phyloP scores from a whole-genome alignment of 2,888 invertebrate genomes.

The Apotomis betuletana region DNA sequence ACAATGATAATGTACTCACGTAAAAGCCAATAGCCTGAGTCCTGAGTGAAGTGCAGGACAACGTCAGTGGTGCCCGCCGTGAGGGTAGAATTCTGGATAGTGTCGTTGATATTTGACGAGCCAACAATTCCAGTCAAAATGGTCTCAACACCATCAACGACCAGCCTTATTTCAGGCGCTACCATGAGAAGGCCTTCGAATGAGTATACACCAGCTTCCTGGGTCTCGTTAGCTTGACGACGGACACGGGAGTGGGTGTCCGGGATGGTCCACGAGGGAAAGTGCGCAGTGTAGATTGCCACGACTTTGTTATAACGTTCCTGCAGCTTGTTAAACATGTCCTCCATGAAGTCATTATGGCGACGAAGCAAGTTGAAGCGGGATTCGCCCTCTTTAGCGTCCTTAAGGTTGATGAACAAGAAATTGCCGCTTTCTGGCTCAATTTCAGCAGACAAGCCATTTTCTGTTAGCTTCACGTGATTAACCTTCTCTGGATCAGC shows the following conservation, averaged over 20 bases:
- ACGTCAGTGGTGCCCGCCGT: slow-evolving; percentile 55
- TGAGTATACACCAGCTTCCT: slow-evolving; percentile 40
- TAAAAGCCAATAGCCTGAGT: slow-evolving; percentile 73
- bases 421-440: slow-evolving; percentile 75
- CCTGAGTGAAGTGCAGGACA: slow-evolving; percentile 59
- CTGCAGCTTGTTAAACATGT: slow-evolving; percentile 77
- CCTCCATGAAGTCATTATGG: slow-evolving; percentile 85
- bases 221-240: slow-evolving; percentile 54
- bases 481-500: slow-evolving; percentile 67
- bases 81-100: slow-evolving; percentile 54
- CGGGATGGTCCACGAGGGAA: slow-evolving; percentile 77
- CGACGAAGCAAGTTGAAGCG: slow-evolving; percentile 81
- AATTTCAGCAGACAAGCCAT: slow-evolving; percentile 65
- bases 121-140: slow-evolving; percentile 28
- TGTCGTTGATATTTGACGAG: slow-evolving; percentile 45
- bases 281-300: slow-evolving; percentile 83
- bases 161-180: slow-evolving; percentile 46
- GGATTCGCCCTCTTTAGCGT: slow-evolving; percentile 82
- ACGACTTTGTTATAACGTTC: slow-evolving; percentile 75
- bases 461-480: slow-evolving; percentile 67
- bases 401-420: slow-evolving; percentile 83
- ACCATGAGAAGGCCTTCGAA: slow-evolving; percentile 61
- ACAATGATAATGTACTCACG: slow-evolving; percentile 56
- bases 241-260: slow-evolving; percentile 60
- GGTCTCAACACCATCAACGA: slow-evolving; percentile 28